A percentile compares a stretch with the other conserved stretches of the same genome.
These are phyloP conservation scores for Drosophila ercepeae DNA, from an alignment of 1,140 invertebrate genomes.

Conservation along the genomic window DNA sequence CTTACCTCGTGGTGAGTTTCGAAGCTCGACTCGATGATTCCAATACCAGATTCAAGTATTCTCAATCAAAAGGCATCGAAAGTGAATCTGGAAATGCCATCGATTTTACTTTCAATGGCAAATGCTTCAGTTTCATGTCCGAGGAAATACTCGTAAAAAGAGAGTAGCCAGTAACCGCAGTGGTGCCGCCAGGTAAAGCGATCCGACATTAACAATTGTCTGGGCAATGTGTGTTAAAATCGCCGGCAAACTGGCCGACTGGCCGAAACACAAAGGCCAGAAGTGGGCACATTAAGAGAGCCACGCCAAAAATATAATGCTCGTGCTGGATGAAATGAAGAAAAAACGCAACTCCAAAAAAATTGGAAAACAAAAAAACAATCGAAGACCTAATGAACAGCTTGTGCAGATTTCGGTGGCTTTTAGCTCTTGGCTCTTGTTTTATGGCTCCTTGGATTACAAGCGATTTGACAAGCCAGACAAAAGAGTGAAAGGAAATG, in stretches of 20 bases:
- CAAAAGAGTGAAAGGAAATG: conserved; percentile 51
- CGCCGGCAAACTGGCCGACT: conserved; percentile 54
- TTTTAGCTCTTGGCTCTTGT: conserved; percentile 27
- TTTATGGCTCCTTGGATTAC: conserved; percentile 49
- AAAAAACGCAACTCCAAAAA: conserved; percentile 5
- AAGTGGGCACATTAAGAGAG: conserved; percentile 53
- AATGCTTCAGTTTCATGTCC: conserved; percentile 14
- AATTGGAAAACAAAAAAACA: conserved; percentile 42
- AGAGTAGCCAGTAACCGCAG: conserved; percentile 37
- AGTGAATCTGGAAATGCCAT: conserved; percentile 68
- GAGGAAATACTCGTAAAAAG: conserved; percentile 23
- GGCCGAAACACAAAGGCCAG: conserved; percentile 40
- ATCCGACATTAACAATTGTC: conserved; percentile 17
- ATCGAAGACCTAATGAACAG: conserved; percentile 49
- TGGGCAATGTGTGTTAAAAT: conserved; percentile 56
- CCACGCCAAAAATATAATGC: conserved; percentile 46
- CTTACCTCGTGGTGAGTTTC: conserved; percentile 64
- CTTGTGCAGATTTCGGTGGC: conserved; percentile 35
- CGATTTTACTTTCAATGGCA: conserved; percentile 57
- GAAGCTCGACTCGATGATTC: conserved; percentile 6
- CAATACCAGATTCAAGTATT: conserved; percentile 57
- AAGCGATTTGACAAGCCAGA: conserved; percentile 22
- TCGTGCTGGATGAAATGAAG: conserved; percentile 1
- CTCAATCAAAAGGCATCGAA: conserved; percentile 74
- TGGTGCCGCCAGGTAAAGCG: conserved; percentile 38